Base-by-base conservation (phyloP, 2,888 invertebrate species). In the Parthenolecanium corni region DNA sequence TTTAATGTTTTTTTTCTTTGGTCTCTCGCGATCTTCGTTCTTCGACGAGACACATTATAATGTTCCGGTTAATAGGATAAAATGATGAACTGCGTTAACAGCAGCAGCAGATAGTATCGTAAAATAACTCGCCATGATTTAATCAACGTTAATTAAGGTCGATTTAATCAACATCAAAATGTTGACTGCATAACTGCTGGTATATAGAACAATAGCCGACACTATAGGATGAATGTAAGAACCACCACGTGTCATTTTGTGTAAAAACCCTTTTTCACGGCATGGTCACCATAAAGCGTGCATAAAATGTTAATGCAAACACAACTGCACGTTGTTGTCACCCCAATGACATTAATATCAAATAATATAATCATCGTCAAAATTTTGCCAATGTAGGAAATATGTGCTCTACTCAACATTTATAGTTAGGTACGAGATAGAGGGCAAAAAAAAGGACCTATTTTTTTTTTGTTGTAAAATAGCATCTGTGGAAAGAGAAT, bases 121-220 rank as follows among this genome's bases (percentile, higher is more conserved):
- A 53, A 63, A 63, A 52, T 53, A 63, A 63, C 63, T 63, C 52
- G 63, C 52, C 53, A 63, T 63, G 63, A 63, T 63, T 63, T 53
- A 63, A 63, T 63, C 52, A 53, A 63, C 52, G 53, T 63, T 63
- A 63, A 63, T 63, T 63, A 63, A 63, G 53, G 63, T 63, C 53
- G 63, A 63, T 63, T 63, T 53, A 63, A 63, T 63, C 52, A 63
- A 56, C 56, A 56, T 56, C 56, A 56, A 56, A n/a, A 56, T 42
- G 56, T 56, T 18, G 56, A 56, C 56, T 40, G 44, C 31, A 31
- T 31, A 9, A 31, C 40, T 18, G 44, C 56, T 42, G 25, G 56
- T 42, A 56, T 56, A 56, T 56, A 44, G 56, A 56, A 56, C 56
- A 56, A 56, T 56, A 56, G 44, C 23, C 56, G 56, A 56, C 56